Conservation (phyloP, 2,113 vertebrate species). For the Pogona vitticeps region DNA sequence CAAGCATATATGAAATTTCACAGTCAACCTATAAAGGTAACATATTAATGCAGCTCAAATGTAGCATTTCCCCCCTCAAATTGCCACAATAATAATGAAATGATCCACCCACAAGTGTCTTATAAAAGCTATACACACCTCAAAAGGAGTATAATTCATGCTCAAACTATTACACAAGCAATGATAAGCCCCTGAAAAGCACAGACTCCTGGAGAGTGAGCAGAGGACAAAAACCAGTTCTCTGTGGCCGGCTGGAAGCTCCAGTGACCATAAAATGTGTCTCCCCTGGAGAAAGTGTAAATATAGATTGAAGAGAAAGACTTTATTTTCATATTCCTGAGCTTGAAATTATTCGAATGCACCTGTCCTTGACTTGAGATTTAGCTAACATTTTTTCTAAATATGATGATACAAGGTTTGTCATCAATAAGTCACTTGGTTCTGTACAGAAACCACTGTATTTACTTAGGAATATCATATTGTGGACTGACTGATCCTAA, state of each 20-base stretch:
- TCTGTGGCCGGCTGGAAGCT: conserved; percentile 29
- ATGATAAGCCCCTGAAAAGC: conserved; percentile 33
- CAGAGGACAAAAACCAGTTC: conserved; percentile 21
- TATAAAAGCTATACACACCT: conserved; percentile 46
- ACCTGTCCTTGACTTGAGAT: not conserved
- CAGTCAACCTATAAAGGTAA: conserved; percentile 45
- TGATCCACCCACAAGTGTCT: conserved; percentile 61
- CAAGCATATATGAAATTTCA: conserved; percentile 67
- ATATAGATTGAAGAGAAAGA: not conserved
- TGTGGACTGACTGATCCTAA: not conserved
- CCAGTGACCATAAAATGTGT: conserved; percentile 15
- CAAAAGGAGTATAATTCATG: conserved; percentile 43
- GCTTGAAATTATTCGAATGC: conserved; percentile 11
- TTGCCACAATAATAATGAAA: conserved; percentile 61
- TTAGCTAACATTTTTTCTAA: not conserved
- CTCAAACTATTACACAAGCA: conserved; percentile 8
- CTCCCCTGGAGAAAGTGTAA: not conserved
- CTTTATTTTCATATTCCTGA: not conserved
- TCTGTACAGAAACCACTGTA: not conserved
- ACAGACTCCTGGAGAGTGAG: conserved; percentile 34
- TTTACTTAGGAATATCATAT: not conserved
- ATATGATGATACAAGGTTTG: not conserved
- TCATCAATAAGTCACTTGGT: not conserved
- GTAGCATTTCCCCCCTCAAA: conserved; percentile 54
- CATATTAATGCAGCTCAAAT: conserved; percentile 62